Evolutionary conservation across 2,797 vertebrate genomes (phyloP).

Genomic region (Coregonus suidteri): DNA sequence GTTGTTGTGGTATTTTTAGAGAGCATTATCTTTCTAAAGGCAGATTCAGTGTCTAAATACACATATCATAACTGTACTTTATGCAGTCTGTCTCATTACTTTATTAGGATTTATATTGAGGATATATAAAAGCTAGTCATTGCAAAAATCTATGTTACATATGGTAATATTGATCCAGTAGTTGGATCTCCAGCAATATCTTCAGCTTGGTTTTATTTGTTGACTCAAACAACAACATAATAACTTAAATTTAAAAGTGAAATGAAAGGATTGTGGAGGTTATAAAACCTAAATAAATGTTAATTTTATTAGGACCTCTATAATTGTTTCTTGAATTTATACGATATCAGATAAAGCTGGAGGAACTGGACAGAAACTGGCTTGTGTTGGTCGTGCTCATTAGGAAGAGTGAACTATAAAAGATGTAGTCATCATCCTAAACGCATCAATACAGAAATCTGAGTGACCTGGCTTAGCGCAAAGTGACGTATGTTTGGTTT

Average conservation of each 20-base stretch:
- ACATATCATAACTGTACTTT: conserved; percentile 2
- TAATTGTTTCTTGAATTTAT: neutral
- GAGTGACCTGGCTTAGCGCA: neutral
- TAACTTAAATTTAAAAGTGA: neutral
- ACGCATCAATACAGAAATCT: neutral
- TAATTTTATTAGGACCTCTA: neutral
- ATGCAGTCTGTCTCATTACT: neutral
- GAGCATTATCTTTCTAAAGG: neutral
- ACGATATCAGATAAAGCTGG: neutral
- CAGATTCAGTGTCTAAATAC: neutral
- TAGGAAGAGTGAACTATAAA: conserved; percentile 2
- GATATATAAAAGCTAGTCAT: neutral
- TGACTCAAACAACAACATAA: conserved; percentile 3
- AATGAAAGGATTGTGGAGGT: neutral
- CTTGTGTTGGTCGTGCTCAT: neutral
- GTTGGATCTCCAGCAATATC: neutral
- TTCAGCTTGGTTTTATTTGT: neutral
- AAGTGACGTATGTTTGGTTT: neutral
- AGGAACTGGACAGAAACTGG: neutral
- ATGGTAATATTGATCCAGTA: neutral
- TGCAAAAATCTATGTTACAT: neutral
- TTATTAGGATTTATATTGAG: neutral
- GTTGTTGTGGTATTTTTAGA: neutral
- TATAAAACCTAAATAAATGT: neutral
- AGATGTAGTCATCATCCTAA: neutral